A percentile compares a stretch with the other conserved stretches of the same genome.
Evolutionary conservation across 2,888 invertebrate species (phyloP).

Genomic region (Dynastes tityus): DNA sequence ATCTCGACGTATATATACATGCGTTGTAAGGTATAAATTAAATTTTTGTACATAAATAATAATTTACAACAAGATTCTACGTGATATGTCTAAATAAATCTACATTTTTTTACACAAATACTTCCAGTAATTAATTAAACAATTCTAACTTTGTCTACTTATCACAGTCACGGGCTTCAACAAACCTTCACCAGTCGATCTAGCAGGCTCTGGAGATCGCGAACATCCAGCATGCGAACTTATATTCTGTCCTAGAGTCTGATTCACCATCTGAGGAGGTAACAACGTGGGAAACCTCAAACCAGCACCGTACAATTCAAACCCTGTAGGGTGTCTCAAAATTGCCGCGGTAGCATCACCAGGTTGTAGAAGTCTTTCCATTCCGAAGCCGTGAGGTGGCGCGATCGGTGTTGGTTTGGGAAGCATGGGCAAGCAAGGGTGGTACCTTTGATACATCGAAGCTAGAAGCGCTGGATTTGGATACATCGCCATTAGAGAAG

Average conservation of each 20-base stretch:
- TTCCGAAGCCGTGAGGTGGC: slow-evolving; percentile 70
- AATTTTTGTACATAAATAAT: background rate
- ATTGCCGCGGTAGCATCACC: slow-evolving; percentile 68
- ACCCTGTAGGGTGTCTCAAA: slow-evolving; percentile 71
- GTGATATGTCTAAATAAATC: slow-evolving; percentile 7
- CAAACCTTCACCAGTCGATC: slow-evolving; percentile 61
- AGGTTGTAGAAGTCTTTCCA: slow-evolving; percentile 66
- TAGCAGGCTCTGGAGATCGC: slow-evolving; percentile 64
- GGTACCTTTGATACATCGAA: slow-evolving; percentile 79
- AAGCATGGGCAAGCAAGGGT: slow-evolving; percentile 73
- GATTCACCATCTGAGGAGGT: slow-evolving; percentile 65
- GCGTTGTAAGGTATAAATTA: too few relatives aligned
- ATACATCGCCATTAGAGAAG: slow-evolving; percentile 74
- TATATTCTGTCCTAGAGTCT: slow-evolving; percentile 64
- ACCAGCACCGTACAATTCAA: slow-evolving; percentile 71
- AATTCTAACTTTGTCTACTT: slow-evolving; percentile 60
- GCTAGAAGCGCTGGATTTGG: slow-evolving; percentile 75
- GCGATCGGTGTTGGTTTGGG: slow-evolving; percentile 74
- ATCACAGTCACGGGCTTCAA: slow-evolving; percentile 69
- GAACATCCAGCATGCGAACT: slow-evolving; percentile 65
- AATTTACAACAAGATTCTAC: slow-evolving; percentile 12
- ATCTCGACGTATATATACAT: background rate
- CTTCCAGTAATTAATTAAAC: background rate
- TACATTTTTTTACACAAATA: background rate
- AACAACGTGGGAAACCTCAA: slow-evolving; percentile 70